Percentiles rank a stretch among this genome's conserved stretches.
phyloP scores from a whole-genome alignment of 2,888 invertebrate genomes.

The Myathropa florea region DNA sequence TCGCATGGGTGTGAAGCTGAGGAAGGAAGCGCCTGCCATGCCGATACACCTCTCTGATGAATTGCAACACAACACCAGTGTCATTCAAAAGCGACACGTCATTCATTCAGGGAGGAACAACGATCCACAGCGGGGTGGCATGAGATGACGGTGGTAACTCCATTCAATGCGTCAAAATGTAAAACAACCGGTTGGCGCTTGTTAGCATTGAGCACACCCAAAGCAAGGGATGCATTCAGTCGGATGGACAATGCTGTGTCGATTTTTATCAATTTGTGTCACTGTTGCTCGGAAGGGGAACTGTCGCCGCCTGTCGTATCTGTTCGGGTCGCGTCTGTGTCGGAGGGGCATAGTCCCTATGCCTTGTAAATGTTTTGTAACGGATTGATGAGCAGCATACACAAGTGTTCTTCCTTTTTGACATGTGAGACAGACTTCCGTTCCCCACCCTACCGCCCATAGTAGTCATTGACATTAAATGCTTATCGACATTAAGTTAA shows the following conservation, averaged over 20 bases:
- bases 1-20: too few relatives aligned
- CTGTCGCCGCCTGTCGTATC: background rate
- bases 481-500: background rate
- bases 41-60: constrained; percentile 3
- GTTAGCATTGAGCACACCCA: constrained; percentile 12
- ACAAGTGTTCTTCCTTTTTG: background rate
- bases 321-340: background rate
- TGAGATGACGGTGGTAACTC: constrained; percentile 3
- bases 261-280: constrained; percentile 21
- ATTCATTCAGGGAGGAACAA: too few relatives aligned
- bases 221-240: constrained; percentile 19
- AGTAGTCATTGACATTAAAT: background rate
- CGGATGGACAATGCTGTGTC: constrained; percentile 15
- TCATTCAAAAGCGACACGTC: constrained; percentile 2
- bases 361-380: constrained; percentile 7
- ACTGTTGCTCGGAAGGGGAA: background rate
- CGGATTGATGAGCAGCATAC: constrained; percentile 11
- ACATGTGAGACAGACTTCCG: background rate
- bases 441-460: background rate
- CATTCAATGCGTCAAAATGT: constrained; percentile 36
- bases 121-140: background rate
- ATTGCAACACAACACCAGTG: constrained; percentile 28
- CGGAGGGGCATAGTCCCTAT: background rate
- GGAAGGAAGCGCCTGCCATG: background rate
- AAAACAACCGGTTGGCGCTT: constrained; percentile 25